Evolutionary conservation across 2,113 vertebrate species (phyloP), one percentile per base, ranked within the genome.

Genomic region (Halichoeres trimaculatus): DNA sequence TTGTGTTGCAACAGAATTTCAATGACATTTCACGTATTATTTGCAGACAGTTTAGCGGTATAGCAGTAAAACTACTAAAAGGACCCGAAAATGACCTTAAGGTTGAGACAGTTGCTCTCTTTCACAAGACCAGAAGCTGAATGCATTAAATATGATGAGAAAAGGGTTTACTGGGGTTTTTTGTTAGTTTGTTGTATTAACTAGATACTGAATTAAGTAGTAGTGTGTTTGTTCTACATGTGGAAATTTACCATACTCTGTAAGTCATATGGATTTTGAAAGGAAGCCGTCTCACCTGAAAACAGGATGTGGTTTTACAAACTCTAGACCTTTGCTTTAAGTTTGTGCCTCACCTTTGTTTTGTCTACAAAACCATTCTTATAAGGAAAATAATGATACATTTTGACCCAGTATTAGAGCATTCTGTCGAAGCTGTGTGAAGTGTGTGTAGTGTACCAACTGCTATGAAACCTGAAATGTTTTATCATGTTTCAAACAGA

Each of bases 401-500:
- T n/a, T n/a, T n/a, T n/a, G n/a, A n/a, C n/a, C n/a, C n/a, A n/a
- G n/a, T n/a, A n/a, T n/a, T n/a, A n/a, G n/a, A n/a, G n/a, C n/a
- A n/a, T n/a, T n/a, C n/a, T n/a, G n/a, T n/a, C n/a, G n/a, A n/a
- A n/a, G n/a, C 51, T 30, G 69, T 74, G 34, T 79, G 34, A 17
- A 20, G 38, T 45, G 69, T 74, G 34, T 79, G 34, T 17, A 20
- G 38, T 45, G 35, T 40, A 20, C 34, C 1, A 10, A n/a, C 45
- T 9, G 22, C 53, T 50, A 3, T 12, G 47, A 14, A 19, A 30
- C 12, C 10, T 19, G 23, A 38, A 70, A 30, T 17, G 16, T 26
- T 55, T 41, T 6, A 59, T 48, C 22, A 8, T 57, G 9, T 48
- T 70, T 3, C 35, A 55, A 68, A 52, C 24, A 36, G 17, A 58